Percentiles rank a stretch among this genome's conserved stretches.
phyloP scores from a whole-genome alignment of 2,797 vertebrate genomes.

The Gymnoscopelus braueri region DNA sequence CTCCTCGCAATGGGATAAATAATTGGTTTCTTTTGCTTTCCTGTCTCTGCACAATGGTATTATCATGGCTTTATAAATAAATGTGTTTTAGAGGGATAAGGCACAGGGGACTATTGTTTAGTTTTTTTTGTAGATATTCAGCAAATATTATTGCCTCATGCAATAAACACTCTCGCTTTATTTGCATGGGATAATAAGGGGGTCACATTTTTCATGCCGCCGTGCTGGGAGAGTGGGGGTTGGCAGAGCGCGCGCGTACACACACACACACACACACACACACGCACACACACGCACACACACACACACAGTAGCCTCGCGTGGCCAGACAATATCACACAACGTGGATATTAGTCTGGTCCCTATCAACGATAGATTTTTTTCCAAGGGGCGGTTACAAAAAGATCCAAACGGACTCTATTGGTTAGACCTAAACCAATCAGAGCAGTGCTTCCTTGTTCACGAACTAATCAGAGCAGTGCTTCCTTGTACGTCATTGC shows the following conservation, averaged over 20 bases:
- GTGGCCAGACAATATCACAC: too few species aligned
- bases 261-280: constrained; percentile 2
- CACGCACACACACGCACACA: too few species aligned
- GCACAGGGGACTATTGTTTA: constrained; percentile 40
- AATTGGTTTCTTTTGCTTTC: constrained; percentile 56
- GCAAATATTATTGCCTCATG: constrained; percentile 55
- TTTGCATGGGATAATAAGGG: constrained; percentile 59
- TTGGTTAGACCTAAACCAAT: too few species aligned
- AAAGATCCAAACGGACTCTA: too few species aligned
- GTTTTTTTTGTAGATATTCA: constrained; percentile 58
- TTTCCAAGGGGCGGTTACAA: too few species aligned
- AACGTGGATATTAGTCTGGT: too few species aligned
- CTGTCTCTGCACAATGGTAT: constrained; percentile 44
- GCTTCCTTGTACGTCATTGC: too few species aligned
- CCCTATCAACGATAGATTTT: too few species aligned
- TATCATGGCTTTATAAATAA: constrained; percentile 62
- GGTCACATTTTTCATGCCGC: constrained; percentile 17
- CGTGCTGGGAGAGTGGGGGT: constrained; percentile 21
- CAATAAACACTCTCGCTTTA: constrained; percentile 42
- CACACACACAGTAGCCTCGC: too few species aligned
- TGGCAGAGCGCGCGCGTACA: not conserved
- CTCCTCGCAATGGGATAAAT: constrained; percentile 41
- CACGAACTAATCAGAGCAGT: too few species aligned
- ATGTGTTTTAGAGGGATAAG: constrained; percentile 46
- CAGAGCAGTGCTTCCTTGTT: too few species aligned